These are phyloP conservation scores for Galemys pyrenaicus DNA, from an alignment of 2,113 vertebrate species.

Conservation along the genomic window DNA sequence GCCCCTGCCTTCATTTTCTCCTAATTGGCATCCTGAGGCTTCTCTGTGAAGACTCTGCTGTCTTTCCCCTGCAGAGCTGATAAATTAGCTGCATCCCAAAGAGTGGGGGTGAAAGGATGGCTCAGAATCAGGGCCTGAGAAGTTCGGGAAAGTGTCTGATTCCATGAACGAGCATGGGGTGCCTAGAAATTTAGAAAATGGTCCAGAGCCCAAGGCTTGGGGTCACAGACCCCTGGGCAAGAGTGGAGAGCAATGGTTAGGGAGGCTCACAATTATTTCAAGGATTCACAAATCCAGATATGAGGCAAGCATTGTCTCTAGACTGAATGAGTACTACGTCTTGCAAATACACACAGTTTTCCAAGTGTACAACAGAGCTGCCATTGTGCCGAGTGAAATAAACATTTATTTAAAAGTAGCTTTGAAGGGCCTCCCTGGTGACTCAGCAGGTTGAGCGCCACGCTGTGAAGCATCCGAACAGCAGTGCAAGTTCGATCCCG, in stretches of 20 bases:
- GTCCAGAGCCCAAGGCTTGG: neutral
- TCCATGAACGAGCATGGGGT: neutral
- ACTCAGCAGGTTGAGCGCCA: too few relatives aligned
- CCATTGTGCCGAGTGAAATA: neutral
- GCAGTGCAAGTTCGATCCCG: too few relatives aligned
- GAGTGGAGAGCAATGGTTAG: neutral
- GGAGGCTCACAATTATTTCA: neutral
- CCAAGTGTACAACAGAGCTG: neutral
- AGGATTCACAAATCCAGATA: neutral
- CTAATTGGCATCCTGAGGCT: neutral
- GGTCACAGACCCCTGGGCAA: neutral
- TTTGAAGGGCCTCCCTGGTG: too few relatives aligned
- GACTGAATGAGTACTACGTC: neutral
- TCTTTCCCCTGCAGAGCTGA: neutral
- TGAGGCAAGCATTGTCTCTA: neutral
- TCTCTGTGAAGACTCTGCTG: neutral
- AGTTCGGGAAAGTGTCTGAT: neutral
- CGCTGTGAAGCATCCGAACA: too few relatives aligned
- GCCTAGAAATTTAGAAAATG: neutral
- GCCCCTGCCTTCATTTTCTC: neutral
- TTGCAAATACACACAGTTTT: neutral
- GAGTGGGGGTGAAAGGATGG: neutral
- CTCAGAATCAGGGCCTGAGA: neutral
- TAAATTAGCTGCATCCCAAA: conserved; percentile 8
- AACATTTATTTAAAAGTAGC: conserved; percentile 2